Percentiles rank a stretch among this genome's conserved stretches.
Evolutionary conservation across 92 coral and sea anemone species (phyloP).

Genomic region (Meandrina meandrites): DNA sequence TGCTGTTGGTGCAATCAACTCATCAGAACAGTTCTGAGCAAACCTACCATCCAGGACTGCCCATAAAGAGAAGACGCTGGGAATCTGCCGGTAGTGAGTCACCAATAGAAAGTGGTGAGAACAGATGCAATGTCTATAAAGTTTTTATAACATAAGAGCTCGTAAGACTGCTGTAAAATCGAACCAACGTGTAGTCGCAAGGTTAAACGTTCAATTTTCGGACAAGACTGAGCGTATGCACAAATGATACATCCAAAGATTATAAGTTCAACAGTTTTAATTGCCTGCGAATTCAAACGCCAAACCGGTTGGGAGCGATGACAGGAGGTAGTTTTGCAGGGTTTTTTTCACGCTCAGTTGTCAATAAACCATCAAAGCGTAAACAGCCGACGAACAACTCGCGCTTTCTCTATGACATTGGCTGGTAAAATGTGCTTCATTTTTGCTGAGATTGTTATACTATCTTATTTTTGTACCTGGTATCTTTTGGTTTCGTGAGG

Average conservation of each 20-base stretch:
- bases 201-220: not conserved
- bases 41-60: constrained; percentile 21
- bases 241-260: not conserved
- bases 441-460: no score
- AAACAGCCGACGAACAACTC: no score
- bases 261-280: no score
- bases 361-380: no score
- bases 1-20: not conserved
- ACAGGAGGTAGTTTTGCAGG: no score
- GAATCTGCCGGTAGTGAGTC: constrained; percentile 72
- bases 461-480: no score
- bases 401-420: no score
- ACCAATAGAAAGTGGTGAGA: constrained; percentile 35
- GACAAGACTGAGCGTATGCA: not conserved
- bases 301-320: no score
- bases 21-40: constrained; percentile 29
- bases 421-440: no score
- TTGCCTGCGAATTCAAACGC: no score
- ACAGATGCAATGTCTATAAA: constrained; percentile 23
- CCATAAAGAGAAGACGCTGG: constrained; percentile 73
- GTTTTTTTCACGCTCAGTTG: no score
- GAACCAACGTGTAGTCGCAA: not conserved
- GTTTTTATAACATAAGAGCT: not conserved
- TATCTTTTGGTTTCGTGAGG: no score
- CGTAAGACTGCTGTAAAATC: not conserved